Evolutionary conservation across 2,113 vertebrate genomes (phyloP).

Genomic region (Sphyrna mokarran): DNA sequence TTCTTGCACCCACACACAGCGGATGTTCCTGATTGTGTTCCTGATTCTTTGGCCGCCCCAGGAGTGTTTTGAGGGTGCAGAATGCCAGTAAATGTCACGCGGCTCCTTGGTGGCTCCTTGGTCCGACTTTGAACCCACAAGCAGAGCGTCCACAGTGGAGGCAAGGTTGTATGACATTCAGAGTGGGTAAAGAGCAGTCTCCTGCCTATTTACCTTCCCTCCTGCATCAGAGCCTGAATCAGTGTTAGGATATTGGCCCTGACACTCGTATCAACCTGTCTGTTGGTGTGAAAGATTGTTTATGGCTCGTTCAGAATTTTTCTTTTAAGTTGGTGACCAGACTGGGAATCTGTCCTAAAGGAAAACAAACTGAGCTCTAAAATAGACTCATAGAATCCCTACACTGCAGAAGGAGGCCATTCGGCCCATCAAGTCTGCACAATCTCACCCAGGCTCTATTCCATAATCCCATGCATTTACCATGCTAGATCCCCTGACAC

Average conservation of each 20-base stretch:
- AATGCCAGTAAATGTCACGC: neutral
- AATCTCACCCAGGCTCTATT: too few relatives aligned
- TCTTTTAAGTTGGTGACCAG: neutral
- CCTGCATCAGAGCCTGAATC: neutral
- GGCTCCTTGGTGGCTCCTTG: too few relatives aligned
- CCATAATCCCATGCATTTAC: too few relatives aligned
- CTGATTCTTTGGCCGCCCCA: neutral
- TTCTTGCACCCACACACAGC: neutral
- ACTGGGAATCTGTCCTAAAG: neutral
- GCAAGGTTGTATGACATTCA: neutral
- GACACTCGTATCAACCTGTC: neutral
- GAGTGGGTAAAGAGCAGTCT: neutral
- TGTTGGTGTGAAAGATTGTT: neutral
- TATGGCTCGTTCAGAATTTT: neutral
- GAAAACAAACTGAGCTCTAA: neutral
- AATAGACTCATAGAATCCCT: too few relatives aligned
- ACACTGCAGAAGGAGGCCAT: too few relatives aligned
- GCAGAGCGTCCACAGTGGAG: neutral
- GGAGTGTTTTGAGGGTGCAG: neutral
- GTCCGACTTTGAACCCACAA: neutral
- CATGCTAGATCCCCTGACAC: too few relatives aligned
- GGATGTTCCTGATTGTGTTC: neutral
- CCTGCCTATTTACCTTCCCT: neutral
- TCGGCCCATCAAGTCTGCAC: too few relatives aligned
- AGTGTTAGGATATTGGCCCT: neutral